These are phyloP conservation scores for Drosophila austrosaltans DNA, from an alignment of 2,888 invertebrate species.

Conservation along the genomic window DNA sequence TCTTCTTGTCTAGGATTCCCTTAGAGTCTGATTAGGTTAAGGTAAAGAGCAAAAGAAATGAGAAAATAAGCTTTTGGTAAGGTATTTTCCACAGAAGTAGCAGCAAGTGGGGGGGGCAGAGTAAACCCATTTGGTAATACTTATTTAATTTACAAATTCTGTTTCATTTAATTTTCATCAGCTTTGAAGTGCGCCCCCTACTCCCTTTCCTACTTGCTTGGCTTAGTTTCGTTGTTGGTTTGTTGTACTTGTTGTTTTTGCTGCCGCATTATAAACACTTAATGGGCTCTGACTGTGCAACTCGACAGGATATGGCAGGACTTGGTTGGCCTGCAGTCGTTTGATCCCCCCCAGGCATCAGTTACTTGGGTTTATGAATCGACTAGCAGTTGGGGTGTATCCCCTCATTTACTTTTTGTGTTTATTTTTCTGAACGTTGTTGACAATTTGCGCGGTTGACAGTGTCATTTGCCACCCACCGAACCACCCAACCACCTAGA, in stretches of 20 bases:
- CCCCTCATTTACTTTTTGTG: not conserved
- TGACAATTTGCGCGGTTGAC: slow-evolving; percentile 29
- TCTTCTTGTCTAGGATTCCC: not conserved
- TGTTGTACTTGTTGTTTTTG: slow-evolving; percentile 38
- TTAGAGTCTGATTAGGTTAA: slow-evolving; percentile 15
- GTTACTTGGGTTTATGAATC: not conserved
- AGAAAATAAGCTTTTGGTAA: slow-evolving; percentile 22
- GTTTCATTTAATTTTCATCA: slow-evolving; percentile 47
- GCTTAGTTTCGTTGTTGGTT: slow-evolving; percentile 4
- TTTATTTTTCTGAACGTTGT: slow-evolving; percentile 21
- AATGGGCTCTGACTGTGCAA: slow-evolving; percentile 36
- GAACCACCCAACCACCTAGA: not conserved
- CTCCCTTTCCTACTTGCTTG: too few relatives aligned
- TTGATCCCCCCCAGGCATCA: slow-evolving; percentile 3
- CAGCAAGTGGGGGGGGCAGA: not conserved
- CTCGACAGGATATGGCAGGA: slow-evolving; percentile 20
- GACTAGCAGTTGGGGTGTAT: not conserved
- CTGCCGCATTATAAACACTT: slow-evolving; percentile 48
- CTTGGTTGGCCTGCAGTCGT: slow-evolving; percentile 34
- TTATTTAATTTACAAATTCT: slow-evolving; percentile 55
- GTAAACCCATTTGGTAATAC: slow-evolving; percentile 41
- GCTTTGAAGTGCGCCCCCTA: slow-evolving; percentile 54
- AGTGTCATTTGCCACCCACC: not conserved
- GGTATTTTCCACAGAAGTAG: slow-evolving; percentile 14
- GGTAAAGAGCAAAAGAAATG: slow-evolving; percentile 2